A percentile compares a stretch with the other conserved stretches of the same genome.
Evolutionary conservation across 2,113 vertebrate species (phyloP).

Genomic region (Ia io): DNA sequence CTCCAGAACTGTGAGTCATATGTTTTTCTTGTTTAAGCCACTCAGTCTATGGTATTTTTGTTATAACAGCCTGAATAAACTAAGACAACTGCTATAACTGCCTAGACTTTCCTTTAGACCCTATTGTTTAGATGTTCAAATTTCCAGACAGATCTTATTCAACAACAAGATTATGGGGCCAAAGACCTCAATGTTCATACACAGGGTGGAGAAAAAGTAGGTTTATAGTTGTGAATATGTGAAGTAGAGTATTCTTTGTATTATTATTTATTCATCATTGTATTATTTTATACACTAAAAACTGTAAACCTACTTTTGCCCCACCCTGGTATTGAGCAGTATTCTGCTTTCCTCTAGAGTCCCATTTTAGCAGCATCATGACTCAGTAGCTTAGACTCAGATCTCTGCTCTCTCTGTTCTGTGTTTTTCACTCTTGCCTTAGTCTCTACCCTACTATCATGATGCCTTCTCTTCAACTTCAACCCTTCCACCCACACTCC

Average conservation of each 20-base stretch:
- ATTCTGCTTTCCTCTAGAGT: not conserved
- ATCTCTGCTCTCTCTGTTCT: not conserved
- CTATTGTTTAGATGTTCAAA: not conserved
- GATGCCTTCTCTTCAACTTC: not conserved
- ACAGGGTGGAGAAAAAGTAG: not conserved
- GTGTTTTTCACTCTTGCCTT: not conserved
- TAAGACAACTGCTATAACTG: not conserved
- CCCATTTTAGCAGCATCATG: not conserved
- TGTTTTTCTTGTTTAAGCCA: not conserved
- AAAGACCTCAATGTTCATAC: not conserved
- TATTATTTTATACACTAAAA: not conserved
- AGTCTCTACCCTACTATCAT: not conserved
- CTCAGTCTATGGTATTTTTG: not conserved
- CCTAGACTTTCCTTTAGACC: not conserved
- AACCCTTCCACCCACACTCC: accelerated
- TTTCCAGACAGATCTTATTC: not conserved
- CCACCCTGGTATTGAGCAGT: not conserved
- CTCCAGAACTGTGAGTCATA: not conserved
- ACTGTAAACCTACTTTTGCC: not conserved
- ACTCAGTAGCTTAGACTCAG: accelerated
- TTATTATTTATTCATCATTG: not conserved
- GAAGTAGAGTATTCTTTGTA: not conserved
- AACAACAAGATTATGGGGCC: not conserved
- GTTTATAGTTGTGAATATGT: not conserved
- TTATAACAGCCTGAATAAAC: not conserved